phyloP scores from a whole-genome alignment of 37 sponge, comb jelly and placozoan genomes.

The Oscarella lobularis region DNA sequence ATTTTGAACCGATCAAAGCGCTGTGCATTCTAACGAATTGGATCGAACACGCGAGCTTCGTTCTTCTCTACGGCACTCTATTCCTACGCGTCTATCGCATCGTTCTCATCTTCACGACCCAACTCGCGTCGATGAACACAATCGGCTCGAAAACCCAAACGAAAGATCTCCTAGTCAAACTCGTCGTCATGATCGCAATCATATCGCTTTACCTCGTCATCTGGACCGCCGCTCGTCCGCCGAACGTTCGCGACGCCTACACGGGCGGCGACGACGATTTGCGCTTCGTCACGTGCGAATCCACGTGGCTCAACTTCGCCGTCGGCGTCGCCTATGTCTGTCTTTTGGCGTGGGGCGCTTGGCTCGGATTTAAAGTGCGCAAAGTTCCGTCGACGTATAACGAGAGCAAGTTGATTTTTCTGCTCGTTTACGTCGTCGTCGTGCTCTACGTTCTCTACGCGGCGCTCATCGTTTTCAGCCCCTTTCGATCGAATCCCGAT shows the following conservation, averaged over 20 bases:
- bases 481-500: not conserved
- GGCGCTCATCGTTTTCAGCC: not conserved
- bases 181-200: not conserved
- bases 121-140: not conserved
- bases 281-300: not conserved
- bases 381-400: not conserved
- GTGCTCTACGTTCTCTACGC: not conserved
- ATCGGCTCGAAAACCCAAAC: not conserved
- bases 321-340: not conserved
- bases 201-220: not conserved
- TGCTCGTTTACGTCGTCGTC: not conserved
- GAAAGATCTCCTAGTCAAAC: not conserved
- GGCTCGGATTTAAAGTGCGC: not conserved
- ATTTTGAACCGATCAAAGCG: not conserved
- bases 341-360: not conserved
- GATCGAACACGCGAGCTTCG: not conserved
- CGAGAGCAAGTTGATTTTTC: not conserved
- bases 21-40: not conserved
- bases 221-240: not conserved
- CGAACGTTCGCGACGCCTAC: not conserved
- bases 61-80: not conserved
- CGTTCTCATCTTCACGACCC: not conserved
- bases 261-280: not conserved
- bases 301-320: not conserved
- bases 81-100: not conserved